phyloP scores from a whole-genome alignment of 2,797 vertebrate genomes.

The Argya squamiceps region DNA sequence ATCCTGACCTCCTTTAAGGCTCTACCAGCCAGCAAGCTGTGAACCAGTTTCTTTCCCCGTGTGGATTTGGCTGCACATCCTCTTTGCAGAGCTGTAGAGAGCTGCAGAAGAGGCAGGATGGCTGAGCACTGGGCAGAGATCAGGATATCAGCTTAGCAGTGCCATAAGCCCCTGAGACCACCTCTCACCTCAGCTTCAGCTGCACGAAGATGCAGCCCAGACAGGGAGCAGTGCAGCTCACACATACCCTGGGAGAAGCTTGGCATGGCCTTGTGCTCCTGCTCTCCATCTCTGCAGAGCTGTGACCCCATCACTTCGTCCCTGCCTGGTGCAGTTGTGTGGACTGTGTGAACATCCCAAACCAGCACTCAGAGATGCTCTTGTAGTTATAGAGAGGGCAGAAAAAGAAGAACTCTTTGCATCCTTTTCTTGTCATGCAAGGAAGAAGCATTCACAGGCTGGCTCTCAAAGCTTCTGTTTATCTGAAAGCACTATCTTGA shows the following conservation, averaged over 20 bases:
- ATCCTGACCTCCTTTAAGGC: conserved; percentile 35
- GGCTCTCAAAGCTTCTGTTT: background rate
- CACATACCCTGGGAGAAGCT: rapidly evolving
- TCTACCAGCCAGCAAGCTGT: background rate
- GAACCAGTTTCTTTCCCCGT: background rate
- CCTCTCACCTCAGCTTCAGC: background rate
- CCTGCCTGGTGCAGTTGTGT: background rate
- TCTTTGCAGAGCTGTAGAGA: background rate
- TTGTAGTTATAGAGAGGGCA: rapidly evolving
- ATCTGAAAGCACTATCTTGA: background rate
- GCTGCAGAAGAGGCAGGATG: background rate
- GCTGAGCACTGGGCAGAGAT: background rate
- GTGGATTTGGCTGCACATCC: background rate
- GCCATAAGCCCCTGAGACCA: background rate
- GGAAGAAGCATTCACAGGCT: background rate
- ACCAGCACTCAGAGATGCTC: background rate
- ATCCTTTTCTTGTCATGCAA: background rate
- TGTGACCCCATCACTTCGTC: rapidly evolving
- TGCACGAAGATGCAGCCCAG: background rate
- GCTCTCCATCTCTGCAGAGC: background rate
- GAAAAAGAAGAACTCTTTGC: background rate
- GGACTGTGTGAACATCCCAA: background rate
- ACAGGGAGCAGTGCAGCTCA: background rate
- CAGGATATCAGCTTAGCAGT: background rate
- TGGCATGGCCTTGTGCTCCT: background rate